Evolutionary conservation across 2,797 vertebrate species (phyloP), one percentile per base, ranked within the genome.

Genomic region (Labroides dimidiatus): DNA sequence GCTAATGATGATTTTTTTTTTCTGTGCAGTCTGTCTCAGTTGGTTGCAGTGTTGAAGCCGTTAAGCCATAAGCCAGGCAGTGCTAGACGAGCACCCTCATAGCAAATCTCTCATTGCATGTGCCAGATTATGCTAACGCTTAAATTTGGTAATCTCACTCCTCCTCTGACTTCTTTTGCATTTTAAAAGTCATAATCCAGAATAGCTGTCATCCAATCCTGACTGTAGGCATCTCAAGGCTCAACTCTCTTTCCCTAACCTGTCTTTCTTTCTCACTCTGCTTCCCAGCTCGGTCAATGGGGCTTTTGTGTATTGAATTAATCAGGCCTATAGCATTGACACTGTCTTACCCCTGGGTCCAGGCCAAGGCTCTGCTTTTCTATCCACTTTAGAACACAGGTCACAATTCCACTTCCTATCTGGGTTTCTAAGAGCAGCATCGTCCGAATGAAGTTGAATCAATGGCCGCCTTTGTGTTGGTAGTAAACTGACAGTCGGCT

Each of bases 361-460:
- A 58, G 53, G 84, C 84, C 90, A 83, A 79, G 42, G 44, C 67
- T 82, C 61, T 78, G 75, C 80, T 81, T 84, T 86, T 81, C 64
- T 56, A 52, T 47, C 66, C 64, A n/a, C 52, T 88, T 87, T 87
- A 69, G 90, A 89, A 85, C 66, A 86, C 82, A 55, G 78, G 69
- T 88, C 84, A 85, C 86, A 87, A 85, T 88, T 87, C 77, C 71
- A 75, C 85, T 87, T 92, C 84, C 88, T 89, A 61, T 85, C 85
- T 84, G 60, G 73, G 68, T 90, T 80, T 84, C 84, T 88, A 58
- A 81, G 82, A 80, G 81, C 72, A 81, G 67, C 80, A 62, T 60
- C 72, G 42, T 85, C 69, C 77, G 78, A 84, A 80, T 78, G 75
- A 72, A 84, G 84, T 72, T 15, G 47, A 82, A 89, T 87, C 77